phyloP scores from a whole-genome alignment of 2,888 invertebrate species.

The Acleris literana region DNA sequence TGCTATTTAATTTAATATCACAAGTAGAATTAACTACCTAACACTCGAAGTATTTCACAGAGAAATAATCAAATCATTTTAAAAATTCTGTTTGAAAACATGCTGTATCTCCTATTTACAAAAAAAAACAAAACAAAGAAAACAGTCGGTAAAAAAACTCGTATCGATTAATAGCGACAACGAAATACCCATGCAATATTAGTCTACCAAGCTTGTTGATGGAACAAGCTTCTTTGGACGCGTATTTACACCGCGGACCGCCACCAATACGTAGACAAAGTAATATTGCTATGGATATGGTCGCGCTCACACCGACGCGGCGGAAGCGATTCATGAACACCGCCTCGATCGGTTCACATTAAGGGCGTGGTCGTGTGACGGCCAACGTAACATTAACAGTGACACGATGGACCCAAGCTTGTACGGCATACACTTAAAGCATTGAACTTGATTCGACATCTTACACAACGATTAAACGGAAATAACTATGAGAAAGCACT shows the following conservation, averaged over 20 bases:
- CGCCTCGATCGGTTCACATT: constrained; percentile 63
- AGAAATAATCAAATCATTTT: not conserved
- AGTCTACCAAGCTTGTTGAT: constrained; percentile 63
- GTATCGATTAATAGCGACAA: constrained; percentile 29
- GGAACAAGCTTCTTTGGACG: constrained; percentile 53
- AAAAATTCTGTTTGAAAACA: not conserved
- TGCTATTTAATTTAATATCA: too few relatives aligned
- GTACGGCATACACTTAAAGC: constrained; percentile 78
- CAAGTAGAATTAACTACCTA: too few relatives aligned
- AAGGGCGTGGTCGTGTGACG: constrained; percentile 46
- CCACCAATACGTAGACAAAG: constrained; percentile 68
- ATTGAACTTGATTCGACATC: constrained; percentile 58
- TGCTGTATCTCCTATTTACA: not conserved
- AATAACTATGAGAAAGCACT: constrained; percentile 35
- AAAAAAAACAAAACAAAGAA: not conserved
- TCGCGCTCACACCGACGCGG: constrained; percentile 61
- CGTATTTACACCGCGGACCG: constrained; percentile 60
- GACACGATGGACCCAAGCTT: constrained; percentile 66
- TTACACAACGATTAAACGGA: constrained; percentile 11
- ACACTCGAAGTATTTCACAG: too few relatives aligned
- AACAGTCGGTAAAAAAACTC: constrained; percentile 34
- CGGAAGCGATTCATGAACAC: constrained; percentile 64
- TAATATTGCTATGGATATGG: constrained; percentile 79
- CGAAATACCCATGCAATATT: constrained; percentile 79
- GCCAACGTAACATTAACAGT: constrained; percentile 33